Conservation (phyloP, 2,113 vertebrate species). For the Oreochromis tanganicae region DNA sequence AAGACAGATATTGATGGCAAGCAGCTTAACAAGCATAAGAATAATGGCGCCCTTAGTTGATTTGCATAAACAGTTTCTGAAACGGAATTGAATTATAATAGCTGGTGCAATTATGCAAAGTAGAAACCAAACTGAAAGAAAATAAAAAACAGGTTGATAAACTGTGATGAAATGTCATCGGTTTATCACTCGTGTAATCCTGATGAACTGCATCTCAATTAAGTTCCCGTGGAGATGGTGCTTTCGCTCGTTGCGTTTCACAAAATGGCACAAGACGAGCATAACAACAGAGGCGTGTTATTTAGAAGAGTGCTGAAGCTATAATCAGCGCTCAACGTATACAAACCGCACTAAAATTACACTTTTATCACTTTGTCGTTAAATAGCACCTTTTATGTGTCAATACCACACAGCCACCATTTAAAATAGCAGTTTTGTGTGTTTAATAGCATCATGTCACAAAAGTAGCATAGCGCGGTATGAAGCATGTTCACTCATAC, state of each 20-base stretch:
- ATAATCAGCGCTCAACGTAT: neutral
- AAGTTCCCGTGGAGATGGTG: neutral
- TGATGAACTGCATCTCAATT: neutral
- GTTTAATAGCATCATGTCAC: neutral
- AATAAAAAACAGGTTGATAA: neutral
- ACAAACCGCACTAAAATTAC: neutral
- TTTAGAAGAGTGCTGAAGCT: neutral
- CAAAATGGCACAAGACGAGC: neutral
- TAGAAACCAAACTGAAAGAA: neutral
- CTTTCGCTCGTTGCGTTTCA: neutral
- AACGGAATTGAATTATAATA: neutral
- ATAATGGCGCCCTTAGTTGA: neutral
- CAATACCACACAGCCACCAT: neutral
- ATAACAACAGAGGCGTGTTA: neutral
- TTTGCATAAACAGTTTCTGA: neutral
- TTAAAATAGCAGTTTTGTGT: neutral
- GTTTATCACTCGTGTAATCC: neutral
- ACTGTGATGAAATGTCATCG: neutral
- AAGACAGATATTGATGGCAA: constrained; percentile 1
- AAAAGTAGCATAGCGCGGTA: neutral
- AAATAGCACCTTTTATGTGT: neutral
- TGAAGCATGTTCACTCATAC: neutral
- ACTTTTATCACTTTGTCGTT: neutral
- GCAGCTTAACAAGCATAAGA: constrained; percentile 1
- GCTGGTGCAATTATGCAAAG: neutral